A percentile compares a stretch with the other conserved stretches of the same genome.
phyloP scores from a whole-genome alignment of 2,888 invertebrate species.

The Agrochola circellaris region DNA sequence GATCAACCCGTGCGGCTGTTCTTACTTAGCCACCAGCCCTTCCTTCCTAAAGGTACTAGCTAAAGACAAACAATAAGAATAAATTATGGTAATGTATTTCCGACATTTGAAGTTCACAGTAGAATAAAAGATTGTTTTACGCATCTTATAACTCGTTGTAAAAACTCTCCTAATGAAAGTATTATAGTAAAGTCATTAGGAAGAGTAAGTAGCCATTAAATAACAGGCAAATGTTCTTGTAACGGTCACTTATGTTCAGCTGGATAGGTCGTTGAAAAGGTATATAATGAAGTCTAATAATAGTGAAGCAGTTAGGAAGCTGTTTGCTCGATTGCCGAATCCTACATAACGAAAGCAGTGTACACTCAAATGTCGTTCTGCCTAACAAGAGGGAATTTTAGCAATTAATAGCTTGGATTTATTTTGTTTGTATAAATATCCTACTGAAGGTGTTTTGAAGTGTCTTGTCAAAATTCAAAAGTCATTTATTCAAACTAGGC shows the following conservation, averaged over 20 bases:
- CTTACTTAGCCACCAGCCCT: too few relatives aligned
- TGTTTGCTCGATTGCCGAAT: constrained; percentile 15
- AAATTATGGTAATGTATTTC: too few relatives aligned
- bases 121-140: not conserved
- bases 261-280: constrained; percentile 11
- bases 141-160: not conserved
- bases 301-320: constrained; percentile 27
- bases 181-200: not conserved
- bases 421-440: too few relatives aligned
- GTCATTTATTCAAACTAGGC: too few relatives aligned
- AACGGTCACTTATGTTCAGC: constrained; percentile 1
- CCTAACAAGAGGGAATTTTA: too few relatives aligned
- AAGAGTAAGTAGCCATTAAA: not conserved
- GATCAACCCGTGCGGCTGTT: too few relatives aligned
- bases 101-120: not conserved
- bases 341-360: constrained; percentile 16
- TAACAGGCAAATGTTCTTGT: constrained; percentile 9
- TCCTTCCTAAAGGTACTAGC: too few relatives aligned
- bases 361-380: constrained; percentile 8
- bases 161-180: not conserved
- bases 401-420: too few relatives aligned
- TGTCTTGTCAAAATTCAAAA: too few relatives aligned
- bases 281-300: constrained; percentile 24
- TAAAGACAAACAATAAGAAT: not conserved
- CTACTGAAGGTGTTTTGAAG: too few relatives aligned